Conservation (phyloP, 2,113 vertebrate genomes). For the Alligator sinensis region DNA sequence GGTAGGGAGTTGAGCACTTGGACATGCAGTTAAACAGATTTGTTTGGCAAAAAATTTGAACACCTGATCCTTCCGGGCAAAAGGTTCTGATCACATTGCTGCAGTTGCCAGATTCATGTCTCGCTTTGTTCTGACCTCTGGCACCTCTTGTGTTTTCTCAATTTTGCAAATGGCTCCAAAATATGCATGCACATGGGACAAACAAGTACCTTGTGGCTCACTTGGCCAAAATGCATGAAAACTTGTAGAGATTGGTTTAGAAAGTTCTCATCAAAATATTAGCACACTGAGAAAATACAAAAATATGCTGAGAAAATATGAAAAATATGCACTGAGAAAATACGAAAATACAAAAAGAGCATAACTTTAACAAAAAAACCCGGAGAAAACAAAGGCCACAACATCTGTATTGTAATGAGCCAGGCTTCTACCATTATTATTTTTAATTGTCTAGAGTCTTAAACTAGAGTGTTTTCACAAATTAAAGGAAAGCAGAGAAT, state of each 20-base stretch:
- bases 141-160: not conserved
- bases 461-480: constrained; percentile 25
- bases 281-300: too few relatives aligned
- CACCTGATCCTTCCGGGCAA: not conserved
- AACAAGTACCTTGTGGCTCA: not conserved
- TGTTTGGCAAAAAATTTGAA: not conserved
- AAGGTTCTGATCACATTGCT: not conserved
- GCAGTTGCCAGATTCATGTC: not conserved
- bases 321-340: too few relatives aligned
- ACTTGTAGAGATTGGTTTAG: not conserved
- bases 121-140: not conserved
- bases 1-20: not conserved
- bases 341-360: not conserved
- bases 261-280: too few relatives aligned
- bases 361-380: fast-evolving
- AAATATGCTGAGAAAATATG: too few relatives aligned
- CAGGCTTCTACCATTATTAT: not conserved
- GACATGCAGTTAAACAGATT: not conserved
- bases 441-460: not conserved
- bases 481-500: not conserved
- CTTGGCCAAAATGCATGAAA: not conserved
- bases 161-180: not conserved
- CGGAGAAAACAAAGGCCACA: too few relatives aligned
- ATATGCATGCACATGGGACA: not conserved
- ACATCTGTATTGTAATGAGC: not conserved